Conservation (phyloP, 2,113 vertebrate genomes). For the Brachyhypopomus occidentalis region DNA sequence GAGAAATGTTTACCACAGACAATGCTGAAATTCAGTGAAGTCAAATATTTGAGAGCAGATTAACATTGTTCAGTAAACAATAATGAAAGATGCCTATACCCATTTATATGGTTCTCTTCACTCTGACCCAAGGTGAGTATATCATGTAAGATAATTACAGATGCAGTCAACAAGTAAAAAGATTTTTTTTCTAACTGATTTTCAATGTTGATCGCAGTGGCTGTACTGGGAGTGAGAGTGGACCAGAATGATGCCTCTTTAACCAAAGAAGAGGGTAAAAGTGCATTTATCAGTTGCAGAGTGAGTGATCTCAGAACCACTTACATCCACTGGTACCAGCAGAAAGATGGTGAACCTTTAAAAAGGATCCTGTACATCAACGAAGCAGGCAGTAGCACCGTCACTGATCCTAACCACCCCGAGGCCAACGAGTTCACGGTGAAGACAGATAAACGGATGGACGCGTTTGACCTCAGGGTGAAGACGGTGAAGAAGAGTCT, state of each 20-base stretch:
- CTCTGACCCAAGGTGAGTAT: no score
- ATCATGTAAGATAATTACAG: no score
- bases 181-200: background rate
- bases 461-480: constrained; percentile 21
- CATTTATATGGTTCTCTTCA: no score
- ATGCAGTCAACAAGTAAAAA: no score
- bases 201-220: background rate
- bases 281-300: constrained; percentile 25
- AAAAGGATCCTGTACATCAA: constrained; percentile 27
- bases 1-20: background rate
- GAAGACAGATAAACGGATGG: background rate
- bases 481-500: background rate
- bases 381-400: rapidly evolving
- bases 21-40: background rate
- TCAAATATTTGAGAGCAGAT: no score
- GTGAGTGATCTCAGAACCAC: background rate
- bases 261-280: background rate
- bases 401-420: background rate
- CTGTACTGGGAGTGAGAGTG: background rate
- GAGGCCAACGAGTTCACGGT: constrained; percentile 32
- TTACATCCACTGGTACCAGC: constrained; percentile 51
- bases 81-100: no score
- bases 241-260: background rate
- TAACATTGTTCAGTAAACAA: no score
- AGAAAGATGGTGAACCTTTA: constrained; percentile 25